phyloP scores from a whole-genome alignment of 30 jellyfish, hydroid and myxozoan species.

The Aurelia aurita region DNA sequence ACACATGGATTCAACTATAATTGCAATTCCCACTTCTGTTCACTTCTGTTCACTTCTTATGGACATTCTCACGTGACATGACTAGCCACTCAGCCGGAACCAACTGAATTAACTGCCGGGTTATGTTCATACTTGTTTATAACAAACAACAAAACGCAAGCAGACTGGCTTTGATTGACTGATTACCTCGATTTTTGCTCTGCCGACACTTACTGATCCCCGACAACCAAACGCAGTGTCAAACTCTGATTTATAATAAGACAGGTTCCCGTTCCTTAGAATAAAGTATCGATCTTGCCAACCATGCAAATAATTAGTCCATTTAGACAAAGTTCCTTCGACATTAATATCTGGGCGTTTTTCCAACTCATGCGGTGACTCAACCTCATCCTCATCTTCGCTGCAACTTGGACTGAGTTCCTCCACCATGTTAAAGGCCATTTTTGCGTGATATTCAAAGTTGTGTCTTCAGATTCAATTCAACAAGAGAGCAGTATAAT shows the following conservation, averaged over 20 bases:
- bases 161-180: too few relatives aligned
- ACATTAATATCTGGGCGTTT: constrained; percentile 59
- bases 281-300: constrained; percentile 97
- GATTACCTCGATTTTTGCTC: constrained; percentile 81
- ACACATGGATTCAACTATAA: too few relatives aligned
- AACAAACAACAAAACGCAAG: too few relatives aligned
- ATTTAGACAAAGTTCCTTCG: constrained; percentile 94
- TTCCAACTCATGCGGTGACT: constrained; percentile 43
- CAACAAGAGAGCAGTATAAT: too few relatives aligned
- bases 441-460: too few relatives aligned
- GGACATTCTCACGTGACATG: too few relatives aligned
- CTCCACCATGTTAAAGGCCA: constrained; percentile 41
- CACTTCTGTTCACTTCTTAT: too few relatives aligned
- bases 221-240: constrained; percentile 97
- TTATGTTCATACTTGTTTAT: too few relatives aligned
- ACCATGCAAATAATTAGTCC: constrained; percentile 99
- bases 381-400: constrained; percentile 70
- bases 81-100: too few relatives aligned
- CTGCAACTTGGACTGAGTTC: constrained; percentile 66
- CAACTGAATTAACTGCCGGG: too few relatives aligned
- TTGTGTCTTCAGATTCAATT: too few relatives aligned
- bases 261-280: constrained; percentile 82
- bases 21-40: too few relatives aligned
- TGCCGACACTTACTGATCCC: constrained; percentile 95
- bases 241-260: constrained; percentile 90